Conservation (phyloP, 1,140 invertebrate species). For the Leptinotarsa undecemlineata region DNA sequence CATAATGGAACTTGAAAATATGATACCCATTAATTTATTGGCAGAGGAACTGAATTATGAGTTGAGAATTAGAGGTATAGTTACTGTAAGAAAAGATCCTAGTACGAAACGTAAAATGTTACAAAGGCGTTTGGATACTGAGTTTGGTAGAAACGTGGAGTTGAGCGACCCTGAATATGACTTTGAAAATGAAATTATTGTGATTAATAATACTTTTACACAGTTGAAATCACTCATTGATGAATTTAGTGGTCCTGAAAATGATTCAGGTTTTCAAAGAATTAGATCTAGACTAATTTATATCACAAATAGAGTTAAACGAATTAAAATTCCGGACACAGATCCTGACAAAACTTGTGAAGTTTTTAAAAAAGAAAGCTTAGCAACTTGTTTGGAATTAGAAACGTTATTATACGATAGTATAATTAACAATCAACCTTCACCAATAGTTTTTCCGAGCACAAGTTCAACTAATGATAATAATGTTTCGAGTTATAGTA, state of each 20-base stretch:
- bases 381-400: conserved; percentile 14
- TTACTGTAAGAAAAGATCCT: conserved; percentile 2
- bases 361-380: conserved; percentile 9
- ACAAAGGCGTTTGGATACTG: conserved; percentile 4
- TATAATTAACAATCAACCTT: conserved; percentile 7
- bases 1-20: conserved; percentile 6
- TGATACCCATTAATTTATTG: conserved; percentile 16
- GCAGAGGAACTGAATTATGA: conserved; percentile 17
- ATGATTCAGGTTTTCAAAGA: conserved; percentile 11
- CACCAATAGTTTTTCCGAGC: not conserved
- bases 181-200: not conserved
- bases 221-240: conserved; percentile 9
- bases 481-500: not conserved
- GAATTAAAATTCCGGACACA: conserved; percentile 1
- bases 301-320: conserved; percentile 12
- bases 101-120: conserved; percentile 10
- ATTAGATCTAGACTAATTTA: conserved; percentile 14
- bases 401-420: conserved; percentile 11
- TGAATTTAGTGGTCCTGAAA: conserved; percentile 22
- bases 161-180: conserved; percentile 1
- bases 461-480: not conserved
- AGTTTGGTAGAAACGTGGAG: not conserved
- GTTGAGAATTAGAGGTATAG: conserved; percentile 13
- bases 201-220: conserved; percentile 8
- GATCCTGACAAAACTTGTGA: not conserved